Evolutionary conservation across 2,888 invertebrate genomes (phyloP).

Genomic region (Amblyjoppa fuscipennis): DNA sequence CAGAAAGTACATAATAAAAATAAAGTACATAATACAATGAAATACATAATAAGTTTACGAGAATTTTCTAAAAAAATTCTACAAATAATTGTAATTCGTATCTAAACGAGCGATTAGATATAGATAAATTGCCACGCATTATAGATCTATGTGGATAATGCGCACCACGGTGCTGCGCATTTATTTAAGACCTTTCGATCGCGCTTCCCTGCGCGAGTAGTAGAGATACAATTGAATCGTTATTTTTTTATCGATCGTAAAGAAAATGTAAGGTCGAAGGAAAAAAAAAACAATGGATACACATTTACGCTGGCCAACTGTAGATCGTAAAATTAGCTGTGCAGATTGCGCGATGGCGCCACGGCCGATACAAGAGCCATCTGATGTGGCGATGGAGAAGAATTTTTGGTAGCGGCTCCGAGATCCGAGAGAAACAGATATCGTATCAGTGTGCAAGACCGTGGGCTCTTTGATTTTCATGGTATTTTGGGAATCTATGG

Average conservation of each 20-base stretch:
- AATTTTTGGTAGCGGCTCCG: slow-evolving; percentile 65
- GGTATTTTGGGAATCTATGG: slow-evolving; percentile 73
- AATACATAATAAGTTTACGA: not conserved
- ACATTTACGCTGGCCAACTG: not conserved
- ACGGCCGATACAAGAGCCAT: slow-evolving; percentile 72
- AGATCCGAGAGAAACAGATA: slow-evolving; percentile 9
- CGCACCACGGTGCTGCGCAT: not conserved
- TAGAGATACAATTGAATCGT: not conserved
- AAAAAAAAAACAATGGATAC: not conserved
- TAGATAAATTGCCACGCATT: not conserved
- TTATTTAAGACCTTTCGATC: not conserved
- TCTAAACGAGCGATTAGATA: slow-evolving; percentile 1
- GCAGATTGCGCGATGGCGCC: slow-evolving; percentile 15
- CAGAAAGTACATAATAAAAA: too few relatives aligned
- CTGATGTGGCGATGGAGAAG: slow-evolving; percentile 72
- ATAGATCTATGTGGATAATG: not conserved
- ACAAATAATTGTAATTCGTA: not conserved
- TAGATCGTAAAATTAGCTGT: not conserved
- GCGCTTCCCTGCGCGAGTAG: not conserved
- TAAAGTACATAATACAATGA: too few relatives aligned
- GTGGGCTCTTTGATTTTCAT: slow-evolving; percentile 68
- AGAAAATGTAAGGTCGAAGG: not conserved
- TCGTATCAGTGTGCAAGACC: slow-evolving; percentile 58
- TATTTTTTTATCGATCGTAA: not conserved
- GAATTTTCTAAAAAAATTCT: not conserved